Base-by-base conservation (phyloP, 2,797 vertebrate genomes). In the Gadopsis bispinosus region DNA sequence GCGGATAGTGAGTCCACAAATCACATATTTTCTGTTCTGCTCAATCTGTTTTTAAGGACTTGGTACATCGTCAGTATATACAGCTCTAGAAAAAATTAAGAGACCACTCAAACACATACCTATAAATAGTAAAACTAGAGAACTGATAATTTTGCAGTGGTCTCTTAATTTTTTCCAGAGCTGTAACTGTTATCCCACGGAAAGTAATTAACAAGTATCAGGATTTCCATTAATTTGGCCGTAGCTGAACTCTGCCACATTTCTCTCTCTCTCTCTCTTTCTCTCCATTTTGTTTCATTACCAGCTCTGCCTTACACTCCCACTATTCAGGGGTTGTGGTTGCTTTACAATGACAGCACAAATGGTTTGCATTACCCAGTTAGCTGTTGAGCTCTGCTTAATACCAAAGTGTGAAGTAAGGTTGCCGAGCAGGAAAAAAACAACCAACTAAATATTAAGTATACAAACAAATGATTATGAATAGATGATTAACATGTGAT, bases 271-370 rank as follows among this genome's bases (percentile, higher is more conserved):
- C 67, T 47, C 78, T 50, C 53, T 37, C 31, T 29, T 62, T 54
- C 61, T 35, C 47, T 50, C 67, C 68, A 33, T 50, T 55, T 54
- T 62, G 41, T 62, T 62, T 76, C 73, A 69, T 56, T 51, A 69
- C 7, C 50, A 13, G 39, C 41, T 56, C 68, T 35, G 33, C 17
- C 39, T 39, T 33, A 45, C 61, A 54, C 54, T 70, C 45, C 41
- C 9, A 26, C 45, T 17, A 20, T 48, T 48, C 48, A 66, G 20
- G 9, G 50, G 54, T 4, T 39, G 13, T 47, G 12, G n/a, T 43
- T 39, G 29, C 26, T 69, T 69, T 48, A 54, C 60, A 59, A 54
- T 39, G 60, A 53, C 47, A 47, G 45, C 60, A 53, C 53, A 29
- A 35, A 7, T 60, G 53, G 6, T 54, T 45, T 20, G 4, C 64